Percentiles rank a stretch among this genome's conserved stretches.
Evolutionary conservation across 2,797 vertebrate genomes (phyloP).

Genomic region (Harpagifer antarcticus): DNA sequence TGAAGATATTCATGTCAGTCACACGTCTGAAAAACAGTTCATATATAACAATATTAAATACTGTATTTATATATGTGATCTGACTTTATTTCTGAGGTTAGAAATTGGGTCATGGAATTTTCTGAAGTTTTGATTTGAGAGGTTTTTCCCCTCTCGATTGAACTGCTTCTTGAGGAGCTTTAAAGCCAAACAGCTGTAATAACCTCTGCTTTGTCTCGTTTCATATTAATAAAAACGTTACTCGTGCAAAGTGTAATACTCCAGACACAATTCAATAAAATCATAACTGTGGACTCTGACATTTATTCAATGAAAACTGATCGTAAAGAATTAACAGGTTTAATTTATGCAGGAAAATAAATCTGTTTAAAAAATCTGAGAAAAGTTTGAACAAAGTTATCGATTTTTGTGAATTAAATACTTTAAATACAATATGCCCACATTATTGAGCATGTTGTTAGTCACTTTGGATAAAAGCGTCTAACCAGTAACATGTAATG

Average conservation of each 20-base stretch:
- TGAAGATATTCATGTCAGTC: conserved; percentile 48
- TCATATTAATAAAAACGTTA: neutral
- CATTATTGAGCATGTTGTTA: too few species aligned
- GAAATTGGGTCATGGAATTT: neutral
- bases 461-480: too few species aligned
- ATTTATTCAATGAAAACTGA: too few species aligned
- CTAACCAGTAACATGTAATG: too few species aligned
- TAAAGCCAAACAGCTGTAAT: neutral
- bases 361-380: too few species aligned
- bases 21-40: conserved; percentile 34
- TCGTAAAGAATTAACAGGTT: too few species aligned
- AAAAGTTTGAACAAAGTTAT: too few species aligned
- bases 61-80: neutral
- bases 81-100: neutral
- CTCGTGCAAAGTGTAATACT: neutral
- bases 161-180: neutral
- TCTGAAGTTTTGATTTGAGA: neutral
- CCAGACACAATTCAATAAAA: neutral
- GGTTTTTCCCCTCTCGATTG: neutral
- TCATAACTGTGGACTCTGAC: neutral
- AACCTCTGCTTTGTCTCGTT: neutral
- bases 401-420: too few species aligned
- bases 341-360: too few species aligned
- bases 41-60: neutral
- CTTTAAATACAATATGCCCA: too few species aligned